These are phyloP conservation scores for Pomacea canaliculata DNA, from an alignment of 2,888 invertebrate species.

Conservation along the genomic window DNA sequence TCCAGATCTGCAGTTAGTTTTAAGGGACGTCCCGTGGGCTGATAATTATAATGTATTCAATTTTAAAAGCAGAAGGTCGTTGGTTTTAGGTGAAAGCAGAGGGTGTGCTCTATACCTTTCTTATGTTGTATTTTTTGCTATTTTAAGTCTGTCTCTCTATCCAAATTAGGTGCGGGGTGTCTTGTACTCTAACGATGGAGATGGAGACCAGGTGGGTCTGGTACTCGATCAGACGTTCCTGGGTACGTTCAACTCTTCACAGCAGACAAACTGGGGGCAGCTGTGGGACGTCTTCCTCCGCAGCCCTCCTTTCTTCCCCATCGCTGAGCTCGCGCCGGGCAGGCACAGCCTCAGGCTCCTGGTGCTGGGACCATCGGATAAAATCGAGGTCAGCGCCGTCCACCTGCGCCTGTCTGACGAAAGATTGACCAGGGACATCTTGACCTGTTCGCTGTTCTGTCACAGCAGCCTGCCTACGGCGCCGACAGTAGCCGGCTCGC, in stretches of 20 bases:
- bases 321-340: constrained; percentile 1
- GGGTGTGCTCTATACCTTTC: too few relatives aligned
- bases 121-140: too few relatives aligned
- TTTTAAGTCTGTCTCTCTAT: too few relatives aligned
- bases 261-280: constrained; percentile 8
- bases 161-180: constrained; percentile 10
- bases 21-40: too few relatives aligned
- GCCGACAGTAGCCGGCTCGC: neutral
- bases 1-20: too few relatives aligned
- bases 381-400: constrained; percentile 48
- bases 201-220: constrained; percentile 12
- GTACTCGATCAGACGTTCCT: constrained; percentile 11
- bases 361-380: constrained; percentile 29
- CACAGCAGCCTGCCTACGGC: neutral
- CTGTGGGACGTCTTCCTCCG: constrained; percentile 30
- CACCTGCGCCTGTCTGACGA: constrained; percentile 34
- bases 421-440: constrained; percentile 30
- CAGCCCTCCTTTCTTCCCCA: constrained; percentile 9
- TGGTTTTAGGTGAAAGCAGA: too few relatives aligned
- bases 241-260: constrained; percentile 24
- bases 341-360: constrained; percentile 19
- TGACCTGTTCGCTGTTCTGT: constrained; percentile 45
- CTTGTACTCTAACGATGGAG: constrained; percentile 32
- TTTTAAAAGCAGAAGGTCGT: too few relatives aligned
- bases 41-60: too few relatives aligned